Percentiles rank a stretch among this genome's conserved stretches.
phyloP scores from a whole-genome alignment of 2,113 vertebrate genomes.

The Passer domesticus region DNA sequence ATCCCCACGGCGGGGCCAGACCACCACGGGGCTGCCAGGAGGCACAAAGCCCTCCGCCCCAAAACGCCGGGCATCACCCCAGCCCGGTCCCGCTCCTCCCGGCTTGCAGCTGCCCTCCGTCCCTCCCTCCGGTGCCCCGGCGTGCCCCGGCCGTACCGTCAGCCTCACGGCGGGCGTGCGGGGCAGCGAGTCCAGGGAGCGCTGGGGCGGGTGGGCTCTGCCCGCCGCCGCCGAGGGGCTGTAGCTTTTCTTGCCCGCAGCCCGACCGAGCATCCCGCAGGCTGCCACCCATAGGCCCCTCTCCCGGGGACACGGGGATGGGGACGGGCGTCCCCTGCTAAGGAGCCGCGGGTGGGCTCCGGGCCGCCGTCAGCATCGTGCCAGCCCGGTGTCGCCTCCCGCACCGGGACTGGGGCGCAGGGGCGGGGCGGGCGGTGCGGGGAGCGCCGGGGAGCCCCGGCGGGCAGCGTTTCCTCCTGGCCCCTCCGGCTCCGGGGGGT shows the following conservation, averaged over 20 bases:
- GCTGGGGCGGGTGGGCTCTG: conserved; percentile 9
- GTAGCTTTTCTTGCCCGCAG: conserved; percentile 73
- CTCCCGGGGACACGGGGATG: not conserved
- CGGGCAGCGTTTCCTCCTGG: not conserved
- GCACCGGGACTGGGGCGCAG: conserved; percentile 3
- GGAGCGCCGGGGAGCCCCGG: not conserved
- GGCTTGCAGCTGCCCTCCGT: not conserved
- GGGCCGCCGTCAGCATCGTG: not conserved
- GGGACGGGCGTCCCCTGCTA: not conserved
- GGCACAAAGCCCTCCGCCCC: not conserved
- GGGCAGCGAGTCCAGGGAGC: conserved; percentile 76
- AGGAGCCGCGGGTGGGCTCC: not conserved
- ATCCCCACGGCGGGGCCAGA: not conserved
- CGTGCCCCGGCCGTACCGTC: conserved; percentile 67
- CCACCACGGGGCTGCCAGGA: not conserved
- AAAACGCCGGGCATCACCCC: not conserved
- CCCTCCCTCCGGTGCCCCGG: not conserved
- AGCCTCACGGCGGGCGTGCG: conserved; percentile 74
- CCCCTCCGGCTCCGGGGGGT: not conserved
- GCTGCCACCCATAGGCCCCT: not conserved
- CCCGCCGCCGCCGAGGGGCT: conserved; percentile 78
- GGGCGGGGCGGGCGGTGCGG: not conserved
- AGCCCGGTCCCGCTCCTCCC: rapidly evolving
- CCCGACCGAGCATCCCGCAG: conserved; percentile 48
- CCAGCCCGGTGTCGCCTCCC: not conserved